Conservation (phyloP, 2,888 invertebrate species). For the Oscheius sp. region DNA sequence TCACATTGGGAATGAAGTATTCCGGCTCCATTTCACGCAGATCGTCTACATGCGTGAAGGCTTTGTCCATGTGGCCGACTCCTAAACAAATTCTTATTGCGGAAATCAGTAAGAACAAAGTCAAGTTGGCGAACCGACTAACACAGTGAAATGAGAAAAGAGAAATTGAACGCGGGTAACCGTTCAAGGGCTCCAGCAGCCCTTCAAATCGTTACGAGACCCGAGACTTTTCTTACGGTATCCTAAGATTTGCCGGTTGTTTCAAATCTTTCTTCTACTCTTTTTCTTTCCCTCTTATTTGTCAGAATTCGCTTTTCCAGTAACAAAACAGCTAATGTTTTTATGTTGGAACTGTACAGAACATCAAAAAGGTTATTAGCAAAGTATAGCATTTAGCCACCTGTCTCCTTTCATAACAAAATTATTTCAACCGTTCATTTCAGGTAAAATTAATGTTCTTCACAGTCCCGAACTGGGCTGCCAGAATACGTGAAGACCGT, state of each 20-base stretch:
- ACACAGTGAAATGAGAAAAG: neutral
- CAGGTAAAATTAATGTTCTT: conserved; percentile 49
- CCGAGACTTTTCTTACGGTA: neutral
- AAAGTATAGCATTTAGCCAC: too few species aligned
- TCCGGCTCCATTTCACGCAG: conserved; percentile 28
- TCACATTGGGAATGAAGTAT: conserved; percentile 10
- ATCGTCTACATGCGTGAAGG: conserved; percentile 39
- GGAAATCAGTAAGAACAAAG: neutral
- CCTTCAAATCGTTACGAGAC: too few species aligned
- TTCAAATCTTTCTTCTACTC: neutral
- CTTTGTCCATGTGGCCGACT: neutral
- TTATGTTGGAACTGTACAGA: too few species aligned
- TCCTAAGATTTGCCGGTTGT: neutral
- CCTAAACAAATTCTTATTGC: neutral
- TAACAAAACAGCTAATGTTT: too few species aligned
- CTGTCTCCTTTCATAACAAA: too few species aligned
- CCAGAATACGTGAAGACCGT: conserved; percentile 58
- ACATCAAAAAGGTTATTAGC: too few species aligned
- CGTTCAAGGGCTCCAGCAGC: too few species aligned
- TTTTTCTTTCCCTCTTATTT: too few species aligned
- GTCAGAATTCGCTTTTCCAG: too few species aligned
- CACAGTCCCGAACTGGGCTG: conserved; percentile 48
- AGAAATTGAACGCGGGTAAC: neutral
- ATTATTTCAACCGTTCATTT: too few species aligned
- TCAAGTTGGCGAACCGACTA: neutral